phyloP scores from a whole-genome alignment of 2,113 vertebrate genomes.

The Tauraco erythrolophus region DNA sequence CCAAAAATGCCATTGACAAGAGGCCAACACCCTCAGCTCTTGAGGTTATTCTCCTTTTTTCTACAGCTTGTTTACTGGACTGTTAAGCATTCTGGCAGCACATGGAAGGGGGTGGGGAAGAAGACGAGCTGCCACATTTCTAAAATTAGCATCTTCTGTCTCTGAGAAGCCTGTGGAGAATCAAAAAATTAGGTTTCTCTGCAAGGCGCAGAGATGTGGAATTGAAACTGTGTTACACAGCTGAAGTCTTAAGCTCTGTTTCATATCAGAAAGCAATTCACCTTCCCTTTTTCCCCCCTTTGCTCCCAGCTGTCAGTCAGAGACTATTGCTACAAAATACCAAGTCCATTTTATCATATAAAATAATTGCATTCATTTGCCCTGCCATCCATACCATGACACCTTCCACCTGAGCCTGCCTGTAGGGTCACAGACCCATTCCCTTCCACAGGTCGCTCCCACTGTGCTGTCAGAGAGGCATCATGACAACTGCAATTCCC shows the following conservation, averaged over 20 bases:
- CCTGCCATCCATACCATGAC: background rate
- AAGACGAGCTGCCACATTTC: slow-evolving; percentile 60
- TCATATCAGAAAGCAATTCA: background rate
- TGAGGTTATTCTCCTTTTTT: background rate
- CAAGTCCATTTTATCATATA: background rate
- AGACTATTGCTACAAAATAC: background rate
- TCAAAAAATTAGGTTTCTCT: slow-evolving; percentile 60
- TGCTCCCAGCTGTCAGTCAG: background rate
- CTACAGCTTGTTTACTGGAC: slow-evolving; percentile 55
- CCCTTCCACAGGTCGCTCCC: background rate
- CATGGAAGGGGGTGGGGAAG: slow-evolving; percentile 50
- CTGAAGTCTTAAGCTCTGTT: background rate
- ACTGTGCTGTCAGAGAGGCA: background rate
- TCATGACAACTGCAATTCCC: background rate
- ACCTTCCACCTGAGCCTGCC: background rate
- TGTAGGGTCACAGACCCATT: background rate
- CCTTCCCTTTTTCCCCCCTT: background rate
- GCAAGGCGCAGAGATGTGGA: slow-evolving; percentile 33
- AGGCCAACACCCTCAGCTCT: background rate
- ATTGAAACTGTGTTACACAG: background rate
- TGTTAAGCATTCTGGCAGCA: slow-evolving; percentile 65
- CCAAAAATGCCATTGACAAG: background rate
- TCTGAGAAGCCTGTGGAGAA: slow-evolving; percentile 64
- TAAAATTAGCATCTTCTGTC: slow-evolving; percentile 73
- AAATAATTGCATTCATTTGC: background rate